Evolutionary conservation across 2,797 vertebrate genomes (phyloP).

Genomic region (Pangasius krempfi): DNA sequence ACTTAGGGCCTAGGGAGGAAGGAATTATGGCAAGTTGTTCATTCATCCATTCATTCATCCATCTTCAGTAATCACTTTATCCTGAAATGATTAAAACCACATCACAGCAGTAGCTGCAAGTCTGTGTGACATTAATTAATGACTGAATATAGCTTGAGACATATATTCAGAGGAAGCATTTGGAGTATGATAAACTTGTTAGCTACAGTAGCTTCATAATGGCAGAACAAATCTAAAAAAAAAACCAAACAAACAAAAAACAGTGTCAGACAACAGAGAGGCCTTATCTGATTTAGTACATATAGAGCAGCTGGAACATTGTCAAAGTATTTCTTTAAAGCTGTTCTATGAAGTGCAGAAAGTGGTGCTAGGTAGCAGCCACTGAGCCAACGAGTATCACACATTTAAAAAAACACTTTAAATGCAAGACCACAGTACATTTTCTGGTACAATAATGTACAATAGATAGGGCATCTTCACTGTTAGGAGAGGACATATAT

Average conservation of each 20-base stretch:
- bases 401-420: not conserved
- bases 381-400: not conserved
- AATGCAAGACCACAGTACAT: not conserved
- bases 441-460: not conserved
- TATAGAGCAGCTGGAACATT: not conserved
- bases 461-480: not conserved
- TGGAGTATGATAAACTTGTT: not conserved
- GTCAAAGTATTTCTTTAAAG: not conserved
- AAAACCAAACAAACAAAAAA: not conserved
- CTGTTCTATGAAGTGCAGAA: not conserved
- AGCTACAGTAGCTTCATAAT: not conserved
- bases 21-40: not conserved
- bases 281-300: not conserved
- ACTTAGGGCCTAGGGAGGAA: not conserved
- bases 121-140: not conserved
- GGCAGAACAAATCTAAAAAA: not conserved
- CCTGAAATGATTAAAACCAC: not conserved
- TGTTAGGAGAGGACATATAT: not conserved
- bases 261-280: not conserved
- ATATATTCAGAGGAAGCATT: not conserved
- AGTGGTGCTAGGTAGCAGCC: not conserved
- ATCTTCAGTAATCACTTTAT: not conserved
- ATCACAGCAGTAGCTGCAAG: not conserved
- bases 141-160: not conserved
- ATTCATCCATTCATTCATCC: slow-evolving; percentile 6